Base-by-base conservation (phyloP, 1,140 invertebrate genomes). In the Drosophila pachea region DNA sequence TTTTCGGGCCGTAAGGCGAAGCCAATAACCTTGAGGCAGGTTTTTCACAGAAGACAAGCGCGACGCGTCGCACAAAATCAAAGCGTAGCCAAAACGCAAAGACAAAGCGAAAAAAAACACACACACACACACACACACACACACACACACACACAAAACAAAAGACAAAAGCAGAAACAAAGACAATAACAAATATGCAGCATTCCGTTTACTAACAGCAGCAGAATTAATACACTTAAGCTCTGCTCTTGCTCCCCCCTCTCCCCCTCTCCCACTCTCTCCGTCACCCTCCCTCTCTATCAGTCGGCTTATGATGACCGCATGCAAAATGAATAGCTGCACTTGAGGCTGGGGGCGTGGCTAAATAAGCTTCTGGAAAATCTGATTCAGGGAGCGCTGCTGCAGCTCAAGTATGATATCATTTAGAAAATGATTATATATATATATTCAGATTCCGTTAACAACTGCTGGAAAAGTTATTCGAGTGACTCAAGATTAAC, bases 21-120 rank as follows among this genome's bases (percentile, higher is more conserved):
- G 68, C 62, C 79, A 83, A 83, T 76, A 84, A 83, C 79, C 79
- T 83, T 83, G 79, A 84, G 79, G 79, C 79, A 83, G 79, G 79
- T 84, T 83, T 83, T 83, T 83, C 79, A 84, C 68, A 83, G 76
- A 67, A 67, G 65, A 71, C 54, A 45, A 54, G n/a, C 6, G 9
- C 54, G 54, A 14, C 31, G 40, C 40, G 54, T 5, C 54, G 43
- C 50, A 14, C 42, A 52, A 1, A 16, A 43, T 33, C 43, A 42
- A 53, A 8, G 35, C 42, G 22, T 22, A 22, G 22, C 22, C 22
- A 22, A 22, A 22, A 22, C 1, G 22, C 22, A 68, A 66, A 66
- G 38, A 49, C 54, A 59, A 53, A 7, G 31, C 16, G 38, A 56
- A 55, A 48, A 35, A 8, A 53, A 35, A 36, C 40, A 12, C 40